Conservation (phyloP, 2,113 vertebrate genomes). For the Papio anubis region DNA sequence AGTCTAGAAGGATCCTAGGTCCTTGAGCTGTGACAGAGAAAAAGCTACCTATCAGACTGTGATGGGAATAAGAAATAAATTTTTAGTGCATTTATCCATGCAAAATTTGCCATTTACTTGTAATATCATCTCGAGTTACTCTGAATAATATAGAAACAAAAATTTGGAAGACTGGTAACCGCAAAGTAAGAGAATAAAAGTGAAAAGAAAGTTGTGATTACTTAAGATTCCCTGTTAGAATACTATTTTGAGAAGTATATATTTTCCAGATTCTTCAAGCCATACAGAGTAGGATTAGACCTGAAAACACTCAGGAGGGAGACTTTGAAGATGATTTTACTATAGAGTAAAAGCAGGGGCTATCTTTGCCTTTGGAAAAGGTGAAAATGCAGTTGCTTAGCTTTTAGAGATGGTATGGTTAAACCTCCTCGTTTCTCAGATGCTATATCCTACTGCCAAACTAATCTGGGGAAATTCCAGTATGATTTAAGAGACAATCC, state of each 20-base stretch:
- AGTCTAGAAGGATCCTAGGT: neutral
- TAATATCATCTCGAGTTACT: neutral
- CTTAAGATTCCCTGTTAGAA: neutral
- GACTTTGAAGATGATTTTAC: neutral
- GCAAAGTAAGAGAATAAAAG: neutral
- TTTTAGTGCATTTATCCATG: neutral
- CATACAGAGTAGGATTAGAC: neutral
- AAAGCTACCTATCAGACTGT: neutral
- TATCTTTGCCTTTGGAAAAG: neutral
- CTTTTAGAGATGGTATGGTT: neutral
- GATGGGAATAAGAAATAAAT: neutral
- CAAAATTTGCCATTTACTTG: conserved; percentile 24
- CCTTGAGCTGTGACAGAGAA: neutral
- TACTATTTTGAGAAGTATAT: neutral
- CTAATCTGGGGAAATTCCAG: conserved; percentile 50
- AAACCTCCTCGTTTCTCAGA: neutral
- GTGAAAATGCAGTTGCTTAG: neutral
- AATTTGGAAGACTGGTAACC: neutral
- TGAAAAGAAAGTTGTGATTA: conserved; percentile 28
- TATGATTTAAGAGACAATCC: conserved; percentile 44
- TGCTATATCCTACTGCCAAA: neutral
- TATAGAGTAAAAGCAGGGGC: neutral
- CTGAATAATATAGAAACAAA: neutral
- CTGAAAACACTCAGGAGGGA: neutral
- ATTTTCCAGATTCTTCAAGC: neutral